Evolutionary conservation across 2,888 invertebrate genomes (phyloP).

Genomic region (Flexamia atlantica): DNA sequence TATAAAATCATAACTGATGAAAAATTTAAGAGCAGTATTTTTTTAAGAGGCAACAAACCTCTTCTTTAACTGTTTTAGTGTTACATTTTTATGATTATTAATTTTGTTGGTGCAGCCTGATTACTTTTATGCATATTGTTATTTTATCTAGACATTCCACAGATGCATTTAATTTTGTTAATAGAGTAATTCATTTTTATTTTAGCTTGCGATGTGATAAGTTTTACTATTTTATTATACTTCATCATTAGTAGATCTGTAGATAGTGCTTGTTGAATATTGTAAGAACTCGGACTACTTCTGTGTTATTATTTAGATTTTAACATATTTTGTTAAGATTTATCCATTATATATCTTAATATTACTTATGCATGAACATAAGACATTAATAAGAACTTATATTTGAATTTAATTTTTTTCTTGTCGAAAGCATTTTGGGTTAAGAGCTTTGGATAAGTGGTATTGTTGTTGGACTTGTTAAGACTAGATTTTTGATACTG

Average conservation of each 20-base stretch:
- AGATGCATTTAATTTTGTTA: not conserved
- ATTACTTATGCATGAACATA: not conserved
- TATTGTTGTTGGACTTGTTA: slow-evolving; percentile 36
- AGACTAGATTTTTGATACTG: not conserved
- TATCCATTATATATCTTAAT: not conserved
- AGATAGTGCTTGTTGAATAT: slow-evolving; percentile 11
- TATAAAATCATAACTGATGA: no score
- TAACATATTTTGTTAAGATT: slow-evolving; percentile 31
- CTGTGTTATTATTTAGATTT: slow-evolving; percentile 46
- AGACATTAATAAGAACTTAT: not conserved
- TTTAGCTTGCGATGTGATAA: slow-evolving; percentile 5
- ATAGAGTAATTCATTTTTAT: not conserved
- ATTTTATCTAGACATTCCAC: not conserved
- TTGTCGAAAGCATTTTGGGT: not conserved
- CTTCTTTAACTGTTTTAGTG: not conserved
- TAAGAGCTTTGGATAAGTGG: not conserved
- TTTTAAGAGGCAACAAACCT: no score
- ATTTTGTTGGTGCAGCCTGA: not conserved
- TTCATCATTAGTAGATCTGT: slow-evolving; percentile 5
- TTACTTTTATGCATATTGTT: not conserved
- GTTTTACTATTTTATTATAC: slow-evolving; percentile 2
- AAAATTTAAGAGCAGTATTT: no score
- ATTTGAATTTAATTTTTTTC: not conserved
- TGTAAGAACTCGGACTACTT: slow-evolving; percentile 19
- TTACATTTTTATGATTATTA: not conserved